Evolutionary conservation across 2,888 invertebrate species (phyloP), one percentile per base, ranked within the genome.

Genomic region (Protophormia terraenovae): DNA sequence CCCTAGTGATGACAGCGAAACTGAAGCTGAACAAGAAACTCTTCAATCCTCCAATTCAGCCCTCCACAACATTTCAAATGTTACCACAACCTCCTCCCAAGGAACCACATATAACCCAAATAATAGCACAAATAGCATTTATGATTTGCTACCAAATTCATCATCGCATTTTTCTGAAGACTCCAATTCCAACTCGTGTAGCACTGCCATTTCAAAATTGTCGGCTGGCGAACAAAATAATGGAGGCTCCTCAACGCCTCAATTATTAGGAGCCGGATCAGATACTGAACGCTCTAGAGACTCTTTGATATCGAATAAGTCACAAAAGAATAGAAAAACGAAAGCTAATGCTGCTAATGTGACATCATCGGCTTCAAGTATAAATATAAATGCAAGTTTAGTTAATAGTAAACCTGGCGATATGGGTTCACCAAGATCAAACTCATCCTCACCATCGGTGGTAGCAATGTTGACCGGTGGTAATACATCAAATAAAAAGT

Each of bases 1-100:
- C 93, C 95, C 96, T 32, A 95, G 94, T 88, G 95, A 95, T 86
- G 95, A 95, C 84, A 94, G 94, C 85, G 94, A 94, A 86, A 95
- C 95, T 0, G 95, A 95, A 87, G 94, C 94, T 41, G 91, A 91
- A n/a, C 93, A 91, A 45, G 92, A 94, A 71, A 91, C 91, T 14
- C 35, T 64, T 38, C 87, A 58, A 45, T 55, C 19, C 5, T 22
- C 41, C 38, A 69, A 22, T 55, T 64, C 50, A 19, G 50, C 24
- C 27, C 41, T 12, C n/a, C 29, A 69, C 27, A 84, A 55, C 45
- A 72, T 16, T 32, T 81, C 67, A 53, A 83, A 67, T 47, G 60
- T 32, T 45, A 62, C 73, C 29, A 80, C 62, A 38, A 35, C 72
- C 22, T 79, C 72, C 24, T 79, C 72, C 24, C 58, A 62, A 22